These are phyloP conservation scores for Ophion slaviceki DNA, from an alignment of 2,888 invertebrate species.

Conservation along the genomic window DNA sequence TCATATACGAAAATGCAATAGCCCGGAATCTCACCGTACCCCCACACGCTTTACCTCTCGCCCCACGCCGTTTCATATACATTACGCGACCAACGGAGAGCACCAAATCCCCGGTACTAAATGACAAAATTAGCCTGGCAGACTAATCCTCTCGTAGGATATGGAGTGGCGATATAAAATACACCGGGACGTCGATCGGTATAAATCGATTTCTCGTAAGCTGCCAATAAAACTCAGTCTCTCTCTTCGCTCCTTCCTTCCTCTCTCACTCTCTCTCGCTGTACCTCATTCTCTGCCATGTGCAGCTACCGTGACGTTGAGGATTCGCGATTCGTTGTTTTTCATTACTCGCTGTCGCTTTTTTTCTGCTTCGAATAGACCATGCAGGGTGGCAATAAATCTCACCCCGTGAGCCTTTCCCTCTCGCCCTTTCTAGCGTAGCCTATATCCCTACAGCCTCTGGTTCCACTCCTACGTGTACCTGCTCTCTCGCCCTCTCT, in stretches of 20 bases:
- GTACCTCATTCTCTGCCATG: background rate
- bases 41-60: background rate
- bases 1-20: conserved; percentile 23
- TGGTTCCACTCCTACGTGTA: conserved; percentile 13
- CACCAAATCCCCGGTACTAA: conserved; percentile 48
- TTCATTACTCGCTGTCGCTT: conserved; percentile 56
- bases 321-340: conserved; percentile 55
- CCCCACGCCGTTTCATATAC: conserved; percentile 8
- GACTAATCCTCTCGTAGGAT: conserved; percentile 48
- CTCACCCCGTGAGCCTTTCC: conserved; percentile 41
- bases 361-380: conserved; percentile 60
- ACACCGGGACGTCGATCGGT: conserved; percentile 38
- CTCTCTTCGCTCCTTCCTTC: background rate
- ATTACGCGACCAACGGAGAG: conserved; percentile 42
- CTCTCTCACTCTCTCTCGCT: background rate
- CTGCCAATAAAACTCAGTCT: conserved; percentile 52
- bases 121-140: conserved; percentile 65
- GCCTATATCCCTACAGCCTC: background rate
- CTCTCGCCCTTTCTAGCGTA: conserved; percentile 16
- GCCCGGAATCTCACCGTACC: no score
- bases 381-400: conserved; percentile 61
- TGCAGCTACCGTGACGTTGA: conserved; percentile 44
- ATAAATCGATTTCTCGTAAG: conserved; percentile 46
- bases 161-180: conserved; percentile 29
- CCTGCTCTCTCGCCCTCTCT: background rate